These are phyloP conservation scores for Plecotus auritus DNA, from an alignment of 2,113 vertebrate genomes.

Conservation along the genomic window DNA sequence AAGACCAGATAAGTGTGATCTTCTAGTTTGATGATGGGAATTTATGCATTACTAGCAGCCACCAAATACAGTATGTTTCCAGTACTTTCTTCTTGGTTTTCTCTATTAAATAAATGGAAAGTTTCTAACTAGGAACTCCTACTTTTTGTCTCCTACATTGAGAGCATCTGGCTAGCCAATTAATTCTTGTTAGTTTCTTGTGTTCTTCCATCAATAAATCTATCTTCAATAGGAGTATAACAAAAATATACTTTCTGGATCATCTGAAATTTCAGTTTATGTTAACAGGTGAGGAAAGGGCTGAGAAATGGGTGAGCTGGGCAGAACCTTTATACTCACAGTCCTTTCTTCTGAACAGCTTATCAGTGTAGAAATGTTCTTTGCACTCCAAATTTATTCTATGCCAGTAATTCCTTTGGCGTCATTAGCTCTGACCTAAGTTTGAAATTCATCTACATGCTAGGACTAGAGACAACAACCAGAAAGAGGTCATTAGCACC, in stretches of 20 bases:
- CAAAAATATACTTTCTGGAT: neutral
- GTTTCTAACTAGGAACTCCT: neutral
- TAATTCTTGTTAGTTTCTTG: neutral
- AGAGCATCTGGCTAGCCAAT: neutral
- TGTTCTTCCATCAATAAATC: neutral
- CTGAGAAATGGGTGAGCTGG: neutral
- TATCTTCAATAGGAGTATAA: neutral
- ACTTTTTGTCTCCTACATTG: neutral
- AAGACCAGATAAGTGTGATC: neutral
- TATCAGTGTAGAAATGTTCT: neutral
- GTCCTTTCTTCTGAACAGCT: neutral
- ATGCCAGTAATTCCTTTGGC: neutral
- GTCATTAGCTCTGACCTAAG: neutral
- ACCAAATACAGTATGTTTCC: neutral
- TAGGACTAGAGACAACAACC: neutral
- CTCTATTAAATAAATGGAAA: neutral
- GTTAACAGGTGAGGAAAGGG: neutral
- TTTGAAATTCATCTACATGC: neutral
- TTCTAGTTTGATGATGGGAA: neutral
- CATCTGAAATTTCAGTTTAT: conserved; percentile 3
- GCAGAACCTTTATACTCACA: neutral
- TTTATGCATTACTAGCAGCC: neutral
- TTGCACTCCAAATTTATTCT: neutral
- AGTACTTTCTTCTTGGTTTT: neutral
- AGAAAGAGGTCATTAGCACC: neutral